Evolutionary conservation across 1,140 invertebrate species (phyloP).

Genomic region (Aphidius gifuensis): DNA sequence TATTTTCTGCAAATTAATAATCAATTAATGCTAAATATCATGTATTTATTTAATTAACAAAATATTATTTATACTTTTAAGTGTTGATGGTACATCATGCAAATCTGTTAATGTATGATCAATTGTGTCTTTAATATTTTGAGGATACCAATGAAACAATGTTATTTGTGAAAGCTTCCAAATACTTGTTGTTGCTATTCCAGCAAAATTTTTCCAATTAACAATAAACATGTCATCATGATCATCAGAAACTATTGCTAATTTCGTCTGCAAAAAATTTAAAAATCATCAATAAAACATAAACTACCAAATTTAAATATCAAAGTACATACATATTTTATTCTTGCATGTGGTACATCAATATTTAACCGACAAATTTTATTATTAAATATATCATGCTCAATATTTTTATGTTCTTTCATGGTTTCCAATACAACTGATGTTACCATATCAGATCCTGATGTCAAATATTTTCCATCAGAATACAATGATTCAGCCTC

Average conservation of each 20-base stretch:
- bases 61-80: too few relatives aligned
- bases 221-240: background rate
- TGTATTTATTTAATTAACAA: background rate
- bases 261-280: background rate
- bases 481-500: conserved; percentile 33
- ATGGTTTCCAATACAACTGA: conserved; percentile 16
- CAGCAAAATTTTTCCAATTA: conserved; percentile 34
- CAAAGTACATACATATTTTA: conserved; percentile 25
- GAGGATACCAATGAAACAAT: conserved; percentile 44
- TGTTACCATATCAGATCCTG: conserved; percentile 44
- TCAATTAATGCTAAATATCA: conserved; percentile 14
- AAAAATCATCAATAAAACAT: background rate
- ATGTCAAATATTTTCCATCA: conserved; percentile 35
- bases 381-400: conserved; percentile 8
- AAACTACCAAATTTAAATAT: conserved; percentile 6
- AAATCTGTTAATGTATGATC: conserved; percentile 30
- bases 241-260: background rate
- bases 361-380: conserved; percentile 35
- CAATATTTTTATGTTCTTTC: conserved; percentile 11
- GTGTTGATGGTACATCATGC: too few relatives aligned
- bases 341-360: conserved; percentile 41
- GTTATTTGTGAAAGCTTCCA: conserved; percentile 48
- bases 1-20: conserved; percentile 27
- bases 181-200: conserved; percentile 41
- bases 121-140: conserved; percentile 36